These are phyloP conservation scores for Solenopsis invicta DNA, from an alignment of 1,140 invertebrate species.

Conservation along the genomic window DNA sequence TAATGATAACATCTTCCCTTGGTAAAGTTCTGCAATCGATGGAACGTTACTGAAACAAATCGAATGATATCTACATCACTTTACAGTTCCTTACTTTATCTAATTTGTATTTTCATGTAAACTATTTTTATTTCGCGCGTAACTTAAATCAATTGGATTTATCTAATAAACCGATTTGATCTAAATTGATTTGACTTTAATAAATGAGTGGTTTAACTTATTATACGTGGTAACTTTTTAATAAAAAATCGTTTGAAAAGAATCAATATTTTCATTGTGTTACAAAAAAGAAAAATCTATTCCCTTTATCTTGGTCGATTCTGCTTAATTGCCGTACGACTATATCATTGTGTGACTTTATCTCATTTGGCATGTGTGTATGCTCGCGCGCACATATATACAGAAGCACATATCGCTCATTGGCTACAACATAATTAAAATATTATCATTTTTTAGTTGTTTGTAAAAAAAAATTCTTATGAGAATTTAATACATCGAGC, in stretches of 20 bases:
- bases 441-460: too few relatives aligned
- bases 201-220: neutral
- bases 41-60: neutral
- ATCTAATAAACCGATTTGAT: neutral
- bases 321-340: neutral
- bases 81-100: neutral
- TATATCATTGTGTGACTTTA: constrained; percentile 6
- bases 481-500: too few relatives aligned
- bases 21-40: neutral
- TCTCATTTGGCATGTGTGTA: constrained; percentile 20
- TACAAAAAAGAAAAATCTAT: neutral
- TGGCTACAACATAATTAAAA: too few relatives aligned
- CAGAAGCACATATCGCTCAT: neutral
- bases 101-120: neutral
- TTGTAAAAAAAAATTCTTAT: too few relatives aligned
- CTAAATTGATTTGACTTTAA: neutral
- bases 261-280: neutral
- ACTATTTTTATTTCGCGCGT: neutral
- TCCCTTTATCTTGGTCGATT: neutral
- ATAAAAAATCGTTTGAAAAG: neutral
- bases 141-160: neutral
- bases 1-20: neutral
- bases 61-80: neutral
- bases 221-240: neutral
- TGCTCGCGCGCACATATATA: constrained; percentile 30